phyloP scores from a whole-genome alignment of 2,113 vertebrate genomes.

The Tinamus guttatus region DNA sequence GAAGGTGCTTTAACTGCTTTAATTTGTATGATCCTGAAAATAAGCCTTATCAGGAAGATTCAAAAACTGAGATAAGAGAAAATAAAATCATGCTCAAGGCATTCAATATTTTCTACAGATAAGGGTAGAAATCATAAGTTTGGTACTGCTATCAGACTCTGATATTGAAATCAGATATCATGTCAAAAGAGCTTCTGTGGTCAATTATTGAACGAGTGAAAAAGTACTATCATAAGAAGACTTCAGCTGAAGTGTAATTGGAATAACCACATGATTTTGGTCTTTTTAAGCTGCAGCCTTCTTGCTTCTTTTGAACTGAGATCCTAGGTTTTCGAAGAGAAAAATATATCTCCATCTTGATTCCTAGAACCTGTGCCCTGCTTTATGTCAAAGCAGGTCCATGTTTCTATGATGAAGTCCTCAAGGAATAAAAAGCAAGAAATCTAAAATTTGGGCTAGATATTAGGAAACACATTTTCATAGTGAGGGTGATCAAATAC shows the following conservation, averaged over 20 bases:
- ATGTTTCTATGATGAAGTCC: neutral
- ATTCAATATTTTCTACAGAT: neutral
- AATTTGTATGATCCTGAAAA: neutral
- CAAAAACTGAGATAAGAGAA: neutral
- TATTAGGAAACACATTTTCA: neutral
- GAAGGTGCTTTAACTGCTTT: neutral
- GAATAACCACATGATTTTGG: neutral
- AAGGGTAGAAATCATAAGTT: neutral
- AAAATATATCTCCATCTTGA: neutral
- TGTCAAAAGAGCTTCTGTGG: neutral
- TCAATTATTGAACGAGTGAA: neutral
- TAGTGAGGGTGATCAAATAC: neutral
- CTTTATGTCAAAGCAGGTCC: neutral
- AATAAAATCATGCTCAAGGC: neutral
- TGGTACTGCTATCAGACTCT: neutral
- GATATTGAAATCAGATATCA: neutral
- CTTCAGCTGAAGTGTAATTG: neutral
- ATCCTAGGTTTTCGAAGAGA: neutral
- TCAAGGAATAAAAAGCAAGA: neutral
- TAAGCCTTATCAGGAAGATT: neutral
- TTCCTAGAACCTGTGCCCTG: neutral
- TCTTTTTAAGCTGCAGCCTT: neutral
- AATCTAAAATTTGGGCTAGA: neutral
- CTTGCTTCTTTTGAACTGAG: neutral
- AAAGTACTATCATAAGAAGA: neutral